These are phyloP conservation scores for Pachyrhynchus sulphureomaculatus DNA, from an alignment of 1,140 invertebrate species.

Conservation along the genomic window DNA sequence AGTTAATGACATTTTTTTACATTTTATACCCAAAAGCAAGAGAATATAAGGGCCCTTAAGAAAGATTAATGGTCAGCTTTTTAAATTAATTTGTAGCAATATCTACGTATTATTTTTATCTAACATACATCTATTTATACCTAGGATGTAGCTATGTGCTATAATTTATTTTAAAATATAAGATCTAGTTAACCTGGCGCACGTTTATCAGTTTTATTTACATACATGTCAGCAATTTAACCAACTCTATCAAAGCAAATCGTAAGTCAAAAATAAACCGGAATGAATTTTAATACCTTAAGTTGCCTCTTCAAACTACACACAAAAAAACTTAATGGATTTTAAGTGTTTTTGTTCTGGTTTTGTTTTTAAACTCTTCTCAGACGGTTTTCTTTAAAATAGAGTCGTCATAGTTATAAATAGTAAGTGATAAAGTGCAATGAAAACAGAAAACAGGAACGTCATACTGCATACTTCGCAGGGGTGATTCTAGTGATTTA, in stretches of 20 bases:
- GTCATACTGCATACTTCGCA: neutral
- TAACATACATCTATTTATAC: no score
- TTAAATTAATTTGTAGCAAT: no score
- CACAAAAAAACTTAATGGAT: constrained; percentile 7
- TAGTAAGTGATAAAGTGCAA: constrained; percentile 16
- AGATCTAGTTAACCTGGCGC: neutral
- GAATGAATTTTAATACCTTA: neutral
- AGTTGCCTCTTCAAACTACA: neutral
- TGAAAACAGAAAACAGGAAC: constrained; percentile 4
- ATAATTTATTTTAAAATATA: no score
- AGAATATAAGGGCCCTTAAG: no score
- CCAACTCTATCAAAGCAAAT: neutral
- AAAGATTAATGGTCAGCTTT: no score
- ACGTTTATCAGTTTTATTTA: constrained; percentile 1
- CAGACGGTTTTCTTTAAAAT: neutral
- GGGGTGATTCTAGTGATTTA: neutral
- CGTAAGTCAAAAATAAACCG: neutral
- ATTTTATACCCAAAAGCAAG: no score
- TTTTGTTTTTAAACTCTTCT: constrained; percentile 8
- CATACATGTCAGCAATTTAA: neutral
- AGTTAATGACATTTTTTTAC: no score
- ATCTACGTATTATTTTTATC: no score
- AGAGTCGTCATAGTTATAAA: constrained; percentile 11
- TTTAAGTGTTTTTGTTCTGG: constrained; percentile 16
- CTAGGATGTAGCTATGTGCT: no score